phyloP scores from a whole-genome alignment of 2,113 vertebrate genomes.

The Halichoeres trimaculatus region DNA sequence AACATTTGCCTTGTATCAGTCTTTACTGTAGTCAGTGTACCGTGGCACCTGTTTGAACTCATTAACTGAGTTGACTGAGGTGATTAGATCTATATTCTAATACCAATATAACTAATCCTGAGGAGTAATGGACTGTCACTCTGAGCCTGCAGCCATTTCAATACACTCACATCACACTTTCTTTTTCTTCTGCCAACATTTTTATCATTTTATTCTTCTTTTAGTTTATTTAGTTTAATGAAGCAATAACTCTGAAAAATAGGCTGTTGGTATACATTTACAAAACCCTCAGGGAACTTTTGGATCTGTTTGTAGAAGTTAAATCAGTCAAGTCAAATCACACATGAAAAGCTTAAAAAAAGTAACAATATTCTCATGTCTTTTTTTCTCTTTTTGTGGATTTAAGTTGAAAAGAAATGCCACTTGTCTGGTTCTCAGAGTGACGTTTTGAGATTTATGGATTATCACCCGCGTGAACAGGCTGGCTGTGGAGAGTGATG shows the following conservation, averaged over 20 bases:
- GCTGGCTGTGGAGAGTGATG: conserved; percentile 11
- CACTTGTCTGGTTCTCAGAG: neutral
- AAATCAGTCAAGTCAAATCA: neutral
- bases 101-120: conserved; percentile 46
- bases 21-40: conserved; percentile 32
- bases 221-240: conserved; percentile 6
- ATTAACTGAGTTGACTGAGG: conserved; percentile 50
- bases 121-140: conserved; percentile 53
- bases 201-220: neutral
- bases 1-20: conserved; percentile 41
- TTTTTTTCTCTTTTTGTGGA: neutral
- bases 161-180: neutral
- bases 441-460: conserved; percentile 7
- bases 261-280: neutral
- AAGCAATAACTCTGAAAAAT: conserved; percentile 1
- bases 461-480: neutral
- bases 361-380: neutral
- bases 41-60: conserved; percentile 53
- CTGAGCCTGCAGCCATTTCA: conserved; percentile 25
- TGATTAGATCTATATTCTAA: conserved; percentile 51
- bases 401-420: neutral
- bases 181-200: neutral
- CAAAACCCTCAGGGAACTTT: neutral
- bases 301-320: neutral
- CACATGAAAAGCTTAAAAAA: neutral